phyloP scores from a whole-genome alignment of 2,797 vertebrate species.

The Macropus fuliginosus region DNA sequence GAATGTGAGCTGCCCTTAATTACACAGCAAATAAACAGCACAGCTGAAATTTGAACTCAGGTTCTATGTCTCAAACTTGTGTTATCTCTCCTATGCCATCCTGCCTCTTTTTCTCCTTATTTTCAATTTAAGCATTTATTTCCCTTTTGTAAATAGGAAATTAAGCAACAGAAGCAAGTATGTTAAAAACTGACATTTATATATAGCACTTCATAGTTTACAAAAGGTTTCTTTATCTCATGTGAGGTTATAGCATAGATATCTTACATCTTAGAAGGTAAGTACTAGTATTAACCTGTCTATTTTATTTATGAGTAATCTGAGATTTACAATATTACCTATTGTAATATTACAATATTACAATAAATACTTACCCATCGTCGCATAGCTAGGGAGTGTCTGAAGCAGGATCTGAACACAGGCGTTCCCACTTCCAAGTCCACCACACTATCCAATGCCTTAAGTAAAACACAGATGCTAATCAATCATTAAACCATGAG shows the following conservation, averaged over 20 bases:
- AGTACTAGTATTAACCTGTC: not conserved
- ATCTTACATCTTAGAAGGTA: not conserved
- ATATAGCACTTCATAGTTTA: not conserved
- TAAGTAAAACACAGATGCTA: not conserved
- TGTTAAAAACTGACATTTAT: not conserved
- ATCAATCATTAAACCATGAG: not conserved
- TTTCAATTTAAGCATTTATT: not conserved
- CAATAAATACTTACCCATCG: not conserved
- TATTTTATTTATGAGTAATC: not conserved
- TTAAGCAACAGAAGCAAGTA: not conserved
- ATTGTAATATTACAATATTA: too few relatives aligned
- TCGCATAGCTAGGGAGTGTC: not conserved
- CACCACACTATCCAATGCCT: not conserved
- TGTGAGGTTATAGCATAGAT: not conserved
- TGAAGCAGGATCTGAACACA: not conserved
- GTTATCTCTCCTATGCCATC: not conserved
- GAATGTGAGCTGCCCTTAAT: not conserved
- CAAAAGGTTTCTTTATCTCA: not conserved
- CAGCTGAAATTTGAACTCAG: not conserved
- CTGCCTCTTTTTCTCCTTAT: not conserved
- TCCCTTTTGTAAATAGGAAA: not conserved
- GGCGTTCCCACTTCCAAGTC: not conserved
- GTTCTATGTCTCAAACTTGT: not conserved
- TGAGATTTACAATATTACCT: not conserved
- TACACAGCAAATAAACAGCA: not conserved